Base-by-base conservation (phyloP, 2,888 invertebrate genomes). In the Anodontia alba region DNA sequence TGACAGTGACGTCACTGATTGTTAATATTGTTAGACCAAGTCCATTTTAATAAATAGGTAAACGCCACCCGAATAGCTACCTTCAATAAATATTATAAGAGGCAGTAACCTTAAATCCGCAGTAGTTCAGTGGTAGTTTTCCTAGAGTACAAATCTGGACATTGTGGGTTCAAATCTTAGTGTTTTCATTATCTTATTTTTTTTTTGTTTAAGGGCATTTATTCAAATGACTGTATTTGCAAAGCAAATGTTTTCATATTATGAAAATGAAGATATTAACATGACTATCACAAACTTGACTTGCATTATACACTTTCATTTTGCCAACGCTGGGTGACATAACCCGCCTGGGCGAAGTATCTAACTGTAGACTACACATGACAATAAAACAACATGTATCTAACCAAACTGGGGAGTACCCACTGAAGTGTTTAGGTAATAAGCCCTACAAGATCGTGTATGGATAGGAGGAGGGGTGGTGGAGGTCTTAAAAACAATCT, bases 321-420 rank as follows among this genome's bases (percentile, higher is more conserved):
- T 62, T 62, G 1, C 62, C 62, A 62, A 62, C 33, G 62, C 62
- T 62, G 62, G 31, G 62, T 20, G 62, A 62, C 7, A 62, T 33
- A 54, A 62, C 62, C 62, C 62, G 33, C 62, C 62, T 49, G n/a
- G n/a, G n/a, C n/a, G 15, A 49, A 49, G 20, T 49, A 20, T 20
- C 49, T 49, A 20, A 20, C 10, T 49, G 10, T 49, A 20, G 20
- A 49, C 20, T 20, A 10, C 3, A 49, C 5, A 15, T 20, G n/a
- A 20, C 3, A 15, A 5, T 17, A 49, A 49, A 8, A 20, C 10
- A 20, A 49, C 49, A 49, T 20, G 49, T 17, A 20, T 49, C 20
- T 49, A 20, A 10, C 49, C 10, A 49, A 10, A 20, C 49, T 49
- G 49, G 49, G 49, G 17, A 20, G 20, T 5, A 49, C 20, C 10